Evolutionary conservation across 2,797 vertebrate species (phyloP).

Genomic region (Poecilia gillii): DNA sequence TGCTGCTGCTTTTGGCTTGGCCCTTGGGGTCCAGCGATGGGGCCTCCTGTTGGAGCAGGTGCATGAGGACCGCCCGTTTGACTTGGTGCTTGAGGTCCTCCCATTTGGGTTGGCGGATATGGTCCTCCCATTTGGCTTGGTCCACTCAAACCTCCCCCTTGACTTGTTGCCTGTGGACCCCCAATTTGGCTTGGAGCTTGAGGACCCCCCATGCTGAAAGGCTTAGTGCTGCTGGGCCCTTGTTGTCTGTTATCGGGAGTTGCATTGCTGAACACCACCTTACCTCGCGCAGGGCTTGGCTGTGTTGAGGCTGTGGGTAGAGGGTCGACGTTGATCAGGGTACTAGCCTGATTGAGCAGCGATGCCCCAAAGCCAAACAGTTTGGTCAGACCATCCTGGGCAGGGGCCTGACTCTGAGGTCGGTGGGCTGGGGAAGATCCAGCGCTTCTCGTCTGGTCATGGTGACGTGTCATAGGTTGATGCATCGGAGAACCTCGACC

Average conservation of each 20-base stretch:
- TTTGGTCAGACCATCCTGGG: conserved; percentile 95
- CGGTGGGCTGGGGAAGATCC: conserved; percentile 84
- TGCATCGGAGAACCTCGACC: conserved; percentile 85
- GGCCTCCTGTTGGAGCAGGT: conserved; percentile 13
- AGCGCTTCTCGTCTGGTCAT: conserved; percentile 82
- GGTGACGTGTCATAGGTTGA: conserved; percentile 72
- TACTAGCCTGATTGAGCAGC: conserved; percentile 96
- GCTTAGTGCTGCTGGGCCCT: conserved; percentile 74
- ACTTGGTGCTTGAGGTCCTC: conserved; percentile 28
- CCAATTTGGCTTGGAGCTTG: conserved; percentile 58
- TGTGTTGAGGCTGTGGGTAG: conserved; percentile 83
- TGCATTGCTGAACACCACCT: conserved; percentile 93
- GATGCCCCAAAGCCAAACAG: conserved; percentile 97
- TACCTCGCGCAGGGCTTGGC: conserved; percentile 86
- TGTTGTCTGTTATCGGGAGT: conserved; percentile 80
- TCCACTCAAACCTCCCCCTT: conserved; percentile 63
- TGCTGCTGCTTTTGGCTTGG: conserved; percentile 67
- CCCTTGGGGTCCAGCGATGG: conserved; percentile 35
- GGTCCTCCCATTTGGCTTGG: conserved; percentile 50
- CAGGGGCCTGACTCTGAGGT: conserved; percentile 77
- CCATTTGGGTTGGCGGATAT: conserved; percentile 35
- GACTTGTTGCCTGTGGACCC: conserved; percentile 32
- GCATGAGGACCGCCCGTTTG: conserved; percentile 42
- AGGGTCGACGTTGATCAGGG: conserved; percentile 93
- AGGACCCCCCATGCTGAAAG: conserved; percentile 65